Evolutionary conservation across 2,888 invertebrate species (phyloP), one percentile per base, ranked within the genome.

Genomic region (Acronicta leporina): DNA sequence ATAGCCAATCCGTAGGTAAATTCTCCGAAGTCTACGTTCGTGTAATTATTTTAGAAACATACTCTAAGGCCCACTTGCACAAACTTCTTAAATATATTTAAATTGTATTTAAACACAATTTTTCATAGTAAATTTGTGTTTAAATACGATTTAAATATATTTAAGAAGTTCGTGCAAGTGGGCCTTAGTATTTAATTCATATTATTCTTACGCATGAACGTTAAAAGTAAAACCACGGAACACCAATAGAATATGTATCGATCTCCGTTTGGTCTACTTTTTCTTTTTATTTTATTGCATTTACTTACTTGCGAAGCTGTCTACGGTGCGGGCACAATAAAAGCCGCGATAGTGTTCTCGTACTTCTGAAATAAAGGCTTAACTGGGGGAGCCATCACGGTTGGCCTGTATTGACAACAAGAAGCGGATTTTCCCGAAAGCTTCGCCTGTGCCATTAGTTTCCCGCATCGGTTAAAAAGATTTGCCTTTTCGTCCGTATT

Each of bases 381-480:
- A 93, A 89, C 89, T 83, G 88, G 83, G 91, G 88, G 89, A 91
- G 89, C 89, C 93, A 91, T 94, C 93, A 92, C 88, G 85, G 92
- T 88, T 87, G 90, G 92, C 88, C 87, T 88, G 93, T 94, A 94
- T 94, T 94, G 94, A 94, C 94, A 94, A 94, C 92, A 92, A 92
- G 92, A 91, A 93, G 91, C 92, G 92, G 94, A 94, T 94, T 94
- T 92, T 84, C 83, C 84, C 88, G 88, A 92, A 92, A 94, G 92
- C 92, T 90, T 90, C 94, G 94, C 94, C 92, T 93, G 86, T 86
- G 92, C 94, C 94, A 94, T 94, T 94, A 94, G 94, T 94, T 94
- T 92, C 90, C 89, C 92, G 91, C 92, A 86, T 92, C 89, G 91
- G 92, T 94, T 94, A 94, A 94, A 94, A 93, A 94, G 94, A 94